Evolutionary conservation across 2,888 invertebrate genomes (phyloP).

Genomic region (Eupeodes latifasciatus): DNA sequence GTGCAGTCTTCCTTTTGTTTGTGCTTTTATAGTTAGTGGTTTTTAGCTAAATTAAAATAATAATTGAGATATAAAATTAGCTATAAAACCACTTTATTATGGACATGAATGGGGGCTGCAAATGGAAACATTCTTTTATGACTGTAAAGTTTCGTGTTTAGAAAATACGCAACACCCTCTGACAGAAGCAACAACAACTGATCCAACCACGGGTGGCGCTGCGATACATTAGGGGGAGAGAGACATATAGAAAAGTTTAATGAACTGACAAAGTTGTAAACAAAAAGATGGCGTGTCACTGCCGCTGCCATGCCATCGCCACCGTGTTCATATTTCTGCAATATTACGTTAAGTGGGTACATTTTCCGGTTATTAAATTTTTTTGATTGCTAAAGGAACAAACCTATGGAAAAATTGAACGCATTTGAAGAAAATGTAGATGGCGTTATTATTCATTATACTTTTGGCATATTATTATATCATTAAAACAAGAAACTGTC

Average conservation of each 20-base stretch:
- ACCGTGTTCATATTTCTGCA: constrained; percentile 29
- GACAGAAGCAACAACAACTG: neutral
- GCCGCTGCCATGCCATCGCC: no score
- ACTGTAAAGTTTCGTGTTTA: constrained; percentile 48
- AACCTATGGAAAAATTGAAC: constrained; percentile 14
- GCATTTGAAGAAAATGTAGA: constrained; percentile 6
- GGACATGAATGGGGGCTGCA: constrained; percentile 8
- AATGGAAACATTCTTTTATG: constrained; percentile 54
- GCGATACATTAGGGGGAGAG: neutral
- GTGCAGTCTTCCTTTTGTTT: constrained; percentile 26
- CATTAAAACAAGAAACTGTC: constrained; percentile 44
- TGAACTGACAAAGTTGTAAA: constrained; percentile 44
- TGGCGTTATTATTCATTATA: constrained; percentile 16
- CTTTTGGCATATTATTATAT: constrained; percentile 33
- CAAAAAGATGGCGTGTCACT: constrained; percentile 50
- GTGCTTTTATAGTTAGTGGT: constrained; percentile 26
- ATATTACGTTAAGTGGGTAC: constrained; percentile 26
- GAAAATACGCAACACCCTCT: constrained; percentile 25
- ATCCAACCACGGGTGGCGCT: neutral
- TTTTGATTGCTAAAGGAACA: constrained; percentile 34
- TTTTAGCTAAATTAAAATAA: constrained; percentile 45
- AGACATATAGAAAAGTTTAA: constrained; percentile 54
- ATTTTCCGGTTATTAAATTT: constrained; percentile 51
- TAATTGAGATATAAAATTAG: constrained; percentile 67
- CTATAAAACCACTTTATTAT: constrained; percentile 67